phyloP scores from a whole-genome alignment of 2,797 vertebrate genomes.

The Sebastes taczanowskii region DNA sequence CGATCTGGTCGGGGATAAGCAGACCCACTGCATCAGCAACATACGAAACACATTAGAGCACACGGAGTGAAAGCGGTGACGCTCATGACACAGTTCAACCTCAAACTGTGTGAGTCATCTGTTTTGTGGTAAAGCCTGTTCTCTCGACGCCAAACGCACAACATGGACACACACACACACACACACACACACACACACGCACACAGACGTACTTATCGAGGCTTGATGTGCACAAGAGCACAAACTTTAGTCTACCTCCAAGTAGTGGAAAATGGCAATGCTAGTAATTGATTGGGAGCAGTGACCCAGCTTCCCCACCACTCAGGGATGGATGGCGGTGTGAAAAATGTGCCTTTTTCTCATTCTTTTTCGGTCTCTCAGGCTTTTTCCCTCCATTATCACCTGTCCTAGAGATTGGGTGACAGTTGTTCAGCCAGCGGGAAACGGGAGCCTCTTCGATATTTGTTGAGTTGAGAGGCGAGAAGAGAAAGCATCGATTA shows the following conservation, averaged over 20 bases:
- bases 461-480: slow-evolving; percentile 59
- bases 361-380: slow-evolving; percentile 45
- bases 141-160: slow-evolving; percentile 17
- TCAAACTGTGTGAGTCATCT: slow-evolving; percentile 71
- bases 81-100: slow-evolving; percentile 62
- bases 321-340: slow-evolving; percentile 38
- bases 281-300: slow-evolving; percentile 70
- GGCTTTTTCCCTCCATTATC: slow-evolving; percentile 67
- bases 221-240: slow-evolving; percentile 21
- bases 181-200: background rate
- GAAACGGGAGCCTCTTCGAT: slow-evolving; percentile 68
- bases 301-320: slow-evolving; percentile 55
- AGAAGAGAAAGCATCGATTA: slow-evolving; percentile 77
- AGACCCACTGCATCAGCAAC: slow-evolving; percentile 52
- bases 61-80: slow-evolving; percentile 47
- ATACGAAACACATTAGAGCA: slow-evolving; percentile 50
- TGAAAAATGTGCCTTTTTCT: slow-evolving; percentile 63
- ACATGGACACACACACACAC: slow-evolving; percentile 3
- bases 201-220: background rate
- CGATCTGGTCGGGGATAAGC: slow-evolving; percentile 52
- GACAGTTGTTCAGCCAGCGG: slow-evolving; percentile 74
- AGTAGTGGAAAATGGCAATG: slow-evolving; percentile 52
- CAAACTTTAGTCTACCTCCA: slow-evolving; percentile 31
- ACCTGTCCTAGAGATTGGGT: slow-evolving; percentile 67
- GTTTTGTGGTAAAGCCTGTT: slow-evolving; percentile 54